A percentile compares a stretch with the other conserved stretches of the same genome.
phyloP scores from a whole-genome alignment of 2,888 invertebrate species.

The Tolmerus cingulatus region DNA sequence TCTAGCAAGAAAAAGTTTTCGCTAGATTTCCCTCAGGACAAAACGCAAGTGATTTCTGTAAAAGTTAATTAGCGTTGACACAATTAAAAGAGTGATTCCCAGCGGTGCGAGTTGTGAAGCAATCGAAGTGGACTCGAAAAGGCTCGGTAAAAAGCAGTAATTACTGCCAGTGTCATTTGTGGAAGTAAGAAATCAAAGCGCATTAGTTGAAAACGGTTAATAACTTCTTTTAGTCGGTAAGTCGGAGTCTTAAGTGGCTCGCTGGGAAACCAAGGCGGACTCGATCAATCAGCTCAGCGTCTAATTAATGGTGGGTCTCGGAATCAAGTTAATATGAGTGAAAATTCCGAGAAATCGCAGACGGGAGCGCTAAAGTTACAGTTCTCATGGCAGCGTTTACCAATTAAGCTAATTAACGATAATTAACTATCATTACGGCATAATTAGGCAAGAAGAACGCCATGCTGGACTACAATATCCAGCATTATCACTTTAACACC shows the following conservation, averaged over 20 bases:
- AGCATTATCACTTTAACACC: not conserved
- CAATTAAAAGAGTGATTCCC: not conserved
- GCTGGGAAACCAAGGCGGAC: not conserved
- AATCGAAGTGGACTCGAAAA: not conserved
- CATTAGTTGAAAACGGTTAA: not conserved
- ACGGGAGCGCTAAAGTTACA: slow-evolving; percentile 5
- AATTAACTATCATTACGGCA: slow-evolving; percentile 17
- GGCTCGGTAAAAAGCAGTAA: not conserved
- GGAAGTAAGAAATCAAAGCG: not conserved
- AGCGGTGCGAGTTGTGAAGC: not conserved
- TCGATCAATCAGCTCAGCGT: slow-evolving; percentile 7
- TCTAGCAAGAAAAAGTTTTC: not conserved
- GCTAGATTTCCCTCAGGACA: not conserved
- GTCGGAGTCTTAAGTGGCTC: not conserved
- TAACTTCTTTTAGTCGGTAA: not conserved
- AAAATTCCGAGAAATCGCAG: slow-evolving; percentile 1
- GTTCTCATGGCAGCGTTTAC: slow-evolving; percentile 8
- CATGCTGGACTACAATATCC: not conserved
- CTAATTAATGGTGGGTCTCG: not conserved
- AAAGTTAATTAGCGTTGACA: not conserved
- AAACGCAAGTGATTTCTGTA: not conserved
- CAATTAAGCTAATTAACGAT: slow-evolving; percentile 25
- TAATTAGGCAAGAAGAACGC: slow-evolving; percentile 7
- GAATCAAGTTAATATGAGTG: slow-evolving; percentile 17
- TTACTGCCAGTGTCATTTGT: not conserved